Evolutionary conservation across 1,140 invertebrate species (phyloP).

Genomic region (Macrostomum lignano): DNA sequence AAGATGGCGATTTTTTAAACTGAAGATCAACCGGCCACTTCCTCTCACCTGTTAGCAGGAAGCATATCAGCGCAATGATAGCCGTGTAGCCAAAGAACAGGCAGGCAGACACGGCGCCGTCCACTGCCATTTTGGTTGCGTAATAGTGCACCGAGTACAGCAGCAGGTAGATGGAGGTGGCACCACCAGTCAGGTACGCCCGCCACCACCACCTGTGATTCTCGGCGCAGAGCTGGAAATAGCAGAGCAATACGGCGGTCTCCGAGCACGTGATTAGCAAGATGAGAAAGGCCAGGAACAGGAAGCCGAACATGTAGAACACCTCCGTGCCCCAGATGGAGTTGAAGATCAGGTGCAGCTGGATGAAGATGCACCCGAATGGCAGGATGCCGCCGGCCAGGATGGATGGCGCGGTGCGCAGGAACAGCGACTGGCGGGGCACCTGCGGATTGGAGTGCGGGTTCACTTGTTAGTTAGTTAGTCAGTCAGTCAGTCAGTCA

Average conservation of each 20-base stretch:
- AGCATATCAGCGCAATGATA: constrained; percentile 93
- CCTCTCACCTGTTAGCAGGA: constrained; percentile 69
- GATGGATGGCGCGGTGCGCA: constrained; percentile 50
- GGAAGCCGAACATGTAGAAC: constrained; percentile 98
- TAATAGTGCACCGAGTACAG: constrained; percentile 92
- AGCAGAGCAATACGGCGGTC: constrained; percentile 83
- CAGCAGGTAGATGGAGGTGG: constrained; percentile 81
- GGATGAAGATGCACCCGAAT: constrained; percentile 96
- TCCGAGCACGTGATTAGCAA: constrained; percentile 89
- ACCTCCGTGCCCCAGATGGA: constrained; percentile 83
- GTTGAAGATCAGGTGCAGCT: constrained; percentile 92
- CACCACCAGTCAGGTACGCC: constrained; percentile 80
- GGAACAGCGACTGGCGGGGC: constrained; percentile 84
- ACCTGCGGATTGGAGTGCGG: too few relatives aligned
- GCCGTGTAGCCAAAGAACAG: constrained; percentile 91
- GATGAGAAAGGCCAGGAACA: constrained; percentile 86
- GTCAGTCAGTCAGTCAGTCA: too few relatives aligned
- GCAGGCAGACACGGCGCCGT: constrained; percentile 66
- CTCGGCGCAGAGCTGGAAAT: constrained; percentile 96
- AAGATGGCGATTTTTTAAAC: too few relatives aligned
- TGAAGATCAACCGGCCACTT: too few relatives aligned
- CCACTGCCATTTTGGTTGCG: constrained; percentile 69
- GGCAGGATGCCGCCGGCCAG: constrained; percentile 90
- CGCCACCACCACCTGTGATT: constrained; percentile 68
- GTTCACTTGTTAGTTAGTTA: too few relatives aligned